phyloP scores from a whole-genome alignment of 2,797 vertebrate genomes.

The Corythornis leucogaster region DNA sequence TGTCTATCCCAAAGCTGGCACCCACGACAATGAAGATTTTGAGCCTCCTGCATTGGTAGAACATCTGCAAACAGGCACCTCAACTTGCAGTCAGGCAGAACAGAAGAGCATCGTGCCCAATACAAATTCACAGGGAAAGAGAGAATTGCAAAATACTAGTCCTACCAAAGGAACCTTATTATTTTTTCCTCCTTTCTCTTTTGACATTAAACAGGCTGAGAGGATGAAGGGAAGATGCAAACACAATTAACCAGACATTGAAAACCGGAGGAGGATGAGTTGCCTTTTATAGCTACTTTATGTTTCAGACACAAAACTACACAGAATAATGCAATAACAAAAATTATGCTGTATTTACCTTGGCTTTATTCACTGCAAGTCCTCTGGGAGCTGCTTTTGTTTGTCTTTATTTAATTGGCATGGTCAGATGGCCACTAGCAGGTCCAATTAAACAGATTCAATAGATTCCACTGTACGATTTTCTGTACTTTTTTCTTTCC shows the following conservation, averaged over 20 bases:
- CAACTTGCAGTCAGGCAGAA: neutral
- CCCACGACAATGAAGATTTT: neutral
- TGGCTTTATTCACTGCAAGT: conserved; percentile 30
- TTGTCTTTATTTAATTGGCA: conserved; percentile 64
- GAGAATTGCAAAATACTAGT: neutral
- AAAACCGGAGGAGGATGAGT: neutral
- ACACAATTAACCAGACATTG: conserved; percentile 37
- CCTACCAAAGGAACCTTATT: conserved; percentile 19
- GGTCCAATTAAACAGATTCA: conserved; percentile 54
- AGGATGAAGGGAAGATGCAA: conserved; percentile 17
- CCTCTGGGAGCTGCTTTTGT: conserved; percentile 51
- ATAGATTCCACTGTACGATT: conserved; percentile 34
- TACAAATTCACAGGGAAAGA: neutral
- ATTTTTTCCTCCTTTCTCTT: conserved; percentile 20
- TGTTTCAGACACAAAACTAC: conserved; percentile 24
- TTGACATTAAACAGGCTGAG: conserved; percentile 45
- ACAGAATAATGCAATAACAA: conserved; percentile 51
- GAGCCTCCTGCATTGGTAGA: neutral
- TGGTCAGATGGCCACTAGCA: conserved; percentile 24
- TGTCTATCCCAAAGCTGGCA: neutral
- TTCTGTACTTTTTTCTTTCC: neutral
- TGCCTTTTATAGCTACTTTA: conserved; percentile 33
- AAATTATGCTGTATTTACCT: conserved; percentile 1
- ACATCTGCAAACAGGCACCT: neutral
- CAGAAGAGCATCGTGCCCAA: neutral